Evolutionary conservation across 1,140 invertebrate species (phyloP).

Genomic region (Drosophila athabasca): DNA sequence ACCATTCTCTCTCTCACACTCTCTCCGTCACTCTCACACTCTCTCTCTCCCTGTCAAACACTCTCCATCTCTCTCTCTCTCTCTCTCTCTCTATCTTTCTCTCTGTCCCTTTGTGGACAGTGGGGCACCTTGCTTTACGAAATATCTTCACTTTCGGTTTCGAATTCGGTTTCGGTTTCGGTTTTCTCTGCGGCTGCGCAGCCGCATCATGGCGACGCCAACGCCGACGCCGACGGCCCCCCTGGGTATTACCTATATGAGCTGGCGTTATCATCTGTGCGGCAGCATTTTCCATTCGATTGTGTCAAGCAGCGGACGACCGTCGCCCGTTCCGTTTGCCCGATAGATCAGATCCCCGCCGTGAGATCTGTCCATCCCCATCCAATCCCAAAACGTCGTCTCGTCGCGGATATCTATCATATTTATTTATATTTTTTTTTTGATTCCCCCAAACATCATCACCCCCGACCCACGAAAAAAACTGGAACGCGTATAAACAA

Average conservation of each 20-base stretch:
- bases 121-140: constrained; percentile 28
- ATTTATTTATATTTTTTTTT: constrained; percentile 15
- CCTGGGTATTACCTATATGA: constrained; percentile 76
- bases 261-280: constrained; percentile 74
- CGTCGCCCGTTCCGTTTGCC: constrained; percentile 31
- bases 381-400: neutral
- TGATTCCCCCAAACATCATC: neutral
- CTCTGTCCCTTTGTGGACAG: constrained; percentile 20
- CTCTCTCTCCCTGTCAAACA: constrained; percentile 9
- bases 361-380: neutral
- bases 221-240: neutral
- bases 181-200: constrained; percentile 30
- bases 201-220: constrained; percentile 17
- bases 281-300: constrained; percentile 78
- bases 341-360: constrained; percentile 19
- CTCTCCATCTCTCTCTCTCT: no score
- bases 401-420: neutral
- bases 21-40: neutral
- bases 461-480: neutral
- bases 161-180: constrained; percentile 27
- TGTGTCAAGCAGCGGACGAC: constrained; percentile 75
- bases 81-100: constrained; percentile 13
- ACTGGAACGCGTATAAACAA: neutral
- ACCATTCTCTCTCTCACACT: neutral
- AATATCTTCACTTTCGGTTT: constrained; percentile 77